Evolutionary conservation across 1,140 invertebrate species (phyloP), one percentile per base, ranked within the genome.

Genomic region (Carcinoscorpius rotundicauda): DNA sequence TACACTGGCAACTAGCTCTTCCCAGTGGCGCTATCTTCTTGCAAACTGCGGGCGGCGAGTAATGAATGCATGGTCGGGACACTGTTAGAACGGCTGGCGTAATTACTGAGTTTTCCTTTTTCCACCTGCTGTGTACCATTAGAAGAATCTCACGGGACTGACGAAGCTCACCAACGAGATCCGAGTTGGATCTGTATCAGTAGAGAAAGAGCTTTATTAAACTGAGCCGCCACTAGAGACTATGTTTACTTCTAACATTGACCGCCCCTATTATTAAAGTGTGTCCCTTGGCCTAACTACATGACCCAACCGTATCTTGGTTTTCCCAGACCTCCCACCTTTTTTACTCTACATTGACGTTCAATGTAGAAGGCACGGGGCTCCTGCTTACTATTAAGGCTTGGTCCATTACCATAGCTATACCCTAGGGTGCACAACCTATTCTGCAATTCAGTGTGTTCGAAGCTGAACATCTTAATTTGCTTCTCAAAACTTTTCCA

Each of bases 111-210:
- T 57, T 11, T 11, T 57, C 48, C n/a, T 29, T 11, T 11, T 29
- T 11, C n/a, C 56, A 57, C 56, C 56, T 57, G 56, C 56, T 57
- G 56, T 57, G 29, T 57, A 57, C 56, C 56, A 57, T 57, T 57
- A 57, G 56, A 10, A 10, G 56, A 57, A 29, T 57, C 56, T 29
- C 56, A 57, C 48, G 56, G 10, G 56, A 29, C 56, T 5, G 56
- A 4, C 56, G 48, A 10, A 57, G 56, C 48, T 57, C 10, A 57
- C 4, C 56, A 29, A 29, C 56, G 56, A 29, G 56, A 57, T 29
- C n/a, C 48, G 56, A 29, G 29, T 29, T 29, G 29, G 29, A 29
- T 29, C 29, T 29, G 29, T 29, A 29, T 29, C 29, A 29, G 29
- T 29, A 29, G 29, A 29, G 29, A 29, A 29, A 29, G 29, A 29